Conservation (phyloP, 2,797 vertebrate species). For the Smutsia gigantea region DNA sequence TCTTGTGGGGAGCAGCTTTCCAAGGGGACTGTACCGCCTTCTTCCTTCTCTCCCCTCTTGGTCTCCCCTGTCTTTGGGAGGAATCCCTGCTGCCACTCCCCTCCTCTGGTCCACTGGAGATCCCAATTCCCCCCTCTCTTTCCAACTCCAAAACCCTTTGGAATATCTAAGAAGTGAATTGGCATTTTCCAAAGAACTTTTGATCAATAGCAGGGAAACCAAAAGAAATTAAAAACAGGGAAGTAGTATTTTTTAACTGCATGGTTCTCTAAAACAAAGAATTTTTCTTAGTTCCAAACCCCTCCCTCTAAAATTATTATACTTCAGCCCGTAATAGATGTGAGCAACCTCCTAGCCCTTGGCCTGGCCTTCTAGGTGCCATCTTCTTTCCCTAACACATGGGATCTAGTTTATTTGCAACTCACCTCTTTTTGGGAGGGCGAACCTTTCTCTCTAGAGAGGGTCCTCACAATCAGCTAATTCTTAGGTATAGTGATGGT, state of each 20-base stretch:
- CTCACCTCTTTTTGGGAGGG: background rate
- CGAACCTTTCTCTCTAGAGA: background rate
- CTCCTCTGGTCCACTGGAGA: background rate
- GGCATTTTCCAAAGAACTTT: constrained; percentile 10
- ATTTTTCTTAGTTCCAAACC: background rate
- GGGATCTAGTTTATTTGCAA: background rate
- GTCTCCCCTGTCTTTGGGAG: background rate
- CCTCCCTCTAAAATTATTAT: background rate
- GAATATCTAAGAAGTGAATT: background rate
- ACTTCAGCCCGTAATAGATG: background rate
- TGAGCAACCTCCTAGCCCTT: background rate
- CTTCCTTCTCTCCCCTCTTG: background rate
- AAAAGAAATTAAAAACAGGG: background rate
- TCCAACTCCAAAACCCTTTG: background rate
- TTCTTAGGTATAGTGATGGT: background rate
- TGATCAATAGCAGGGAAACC: background rate
- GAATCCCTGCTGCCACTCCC: background rate
- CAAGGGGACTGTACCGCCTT: background rate
- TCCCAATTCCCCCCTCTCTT: background rate
- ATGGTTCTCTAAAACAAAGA: background rate
- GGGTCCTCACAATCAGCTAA: background rate
- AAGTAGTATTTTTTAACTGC: background rate
- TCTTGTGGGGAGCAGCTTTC: background rate
- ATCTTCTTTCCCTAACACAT: background rate
- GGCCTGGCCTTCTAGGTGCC: background rate